Base-by-base conservation (phyloP, 2,888 invertebrate genomes). In the Lasioglossum calceatum region DNA sequence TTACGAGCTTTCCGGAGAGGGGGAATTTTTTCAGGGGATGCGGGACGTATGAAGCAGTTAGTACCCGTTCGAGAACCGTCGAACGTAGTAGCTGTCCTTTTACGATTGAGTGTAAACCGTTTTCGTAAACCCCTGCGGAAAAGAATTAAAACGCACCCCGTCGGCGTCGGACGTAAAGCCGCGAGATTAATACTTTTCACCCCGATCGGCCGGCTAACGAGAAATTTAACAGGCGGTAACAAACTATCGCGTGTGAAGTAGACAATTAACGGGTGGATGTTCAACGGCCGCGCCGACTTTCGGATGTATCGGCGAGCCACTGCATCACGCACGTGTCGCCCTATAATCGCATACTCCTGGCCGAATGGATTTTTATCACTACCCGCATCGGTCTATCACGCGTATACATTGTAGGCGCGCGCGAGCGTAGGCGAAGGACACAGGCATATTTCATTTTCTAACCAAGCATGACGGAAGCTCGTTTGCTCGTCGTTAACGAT, bases 351-450 rank as follows among this genome's bases (percentile, higher is more conserved):
- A 78, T 77, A 79, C 83, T 79, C 79, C 50, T 81, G 81, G 76
- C 81, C 85, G 86, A 84, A 80, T 85, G 87, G 87, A 89, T 91
- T 87, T 90, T 90, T 88, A 89, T 91, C 89, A 44, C 87, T 83
- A 79, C 91, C 91, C 91, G 91, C 91, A 91, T 89, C 88, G 83
- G 58, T 79, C 81, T 81, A 74, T 81, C 72, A 27, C 82, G 54
- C 73, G 71, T 23, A 36, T 23, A 71, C 23, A 14, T 42, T 10
- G 42, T 71, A 36, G 70, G 54, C 61, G 75, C 50, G 73, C 80
- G n/a, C 75, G 73, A 74, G 61, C 27, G 44, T 78, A 42, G 19
- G 67, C 79, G 64, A 78, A 77, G 77, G 78, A 83, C 79, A 50
- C 72, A 70, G 61, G 79, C 70, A 86, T 87, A 82, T 88, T 87